These are phyloP conservation scores for Tricholaema leucomelas DNA, from an alignment of 2,113 vertebrate genomes.

Conservation along the genomic window DNA sequence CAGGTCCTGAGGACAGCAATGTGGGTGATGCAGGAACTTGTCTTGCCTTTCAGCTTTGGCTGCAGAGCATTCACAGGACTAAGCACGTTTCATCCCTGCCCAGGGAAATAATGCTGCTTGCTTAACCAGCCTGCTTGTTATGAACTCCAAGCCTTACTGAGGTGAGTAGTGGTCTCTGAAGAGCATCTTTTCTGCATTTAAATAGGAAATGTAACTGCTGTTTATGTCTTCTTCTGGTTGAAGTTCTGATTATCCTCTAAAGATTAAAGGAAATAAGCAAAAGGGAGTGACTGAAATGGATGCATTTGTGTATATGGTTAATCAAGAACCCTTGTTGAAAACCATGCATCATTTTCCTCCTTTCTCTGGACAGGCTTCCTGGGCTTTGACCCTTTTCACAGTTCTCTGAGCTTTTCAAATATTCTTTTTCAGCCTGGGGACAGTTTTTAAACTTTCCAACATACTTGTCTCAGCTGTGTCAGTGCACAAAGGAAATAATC, in stretches of 20 bases:
- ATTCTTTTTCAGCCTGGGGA: not conserved
- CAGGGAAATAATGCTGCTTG: not conserved
- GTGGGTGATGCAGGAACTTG: not conserved
- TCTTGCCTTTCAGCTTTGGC: not conserved
- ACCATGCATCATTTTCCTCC: not conserved
- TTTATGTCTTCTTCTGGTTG: not conserved
- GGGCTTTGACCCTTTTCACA: not conserved
- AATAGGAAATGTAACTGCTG: not conserved
- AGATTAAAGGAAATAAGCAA: not conserved
- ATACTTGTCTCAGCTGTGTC: not conserved
- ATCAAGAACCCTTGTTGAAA: not conserved
- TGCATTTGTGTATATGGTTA: not conserved
- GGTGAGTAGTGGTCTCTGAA: not conserved
- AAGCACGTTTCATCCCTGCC: not conserved
- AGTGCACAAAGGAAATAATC: not conserved
- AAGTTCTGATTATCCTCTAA: not conserved
- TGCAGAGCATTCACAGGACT: accelerated
- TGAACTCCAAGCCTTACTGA: not conserved
- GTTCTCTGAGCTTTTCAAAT: not conserved
- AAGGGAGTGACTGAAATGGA: not conserved
- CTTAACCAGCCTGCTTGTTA: not conserved
- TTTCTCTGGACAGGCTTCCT: not conserved
- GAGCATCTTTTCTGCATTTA: not conserved
- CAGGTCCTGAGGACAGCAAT: not conserved
- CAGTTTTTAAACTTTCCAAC: not conserved